Evolutionary conservation across 1,140 invertebrate species (phyloP).

Genomic region (Pomacea maculata): DNA sequence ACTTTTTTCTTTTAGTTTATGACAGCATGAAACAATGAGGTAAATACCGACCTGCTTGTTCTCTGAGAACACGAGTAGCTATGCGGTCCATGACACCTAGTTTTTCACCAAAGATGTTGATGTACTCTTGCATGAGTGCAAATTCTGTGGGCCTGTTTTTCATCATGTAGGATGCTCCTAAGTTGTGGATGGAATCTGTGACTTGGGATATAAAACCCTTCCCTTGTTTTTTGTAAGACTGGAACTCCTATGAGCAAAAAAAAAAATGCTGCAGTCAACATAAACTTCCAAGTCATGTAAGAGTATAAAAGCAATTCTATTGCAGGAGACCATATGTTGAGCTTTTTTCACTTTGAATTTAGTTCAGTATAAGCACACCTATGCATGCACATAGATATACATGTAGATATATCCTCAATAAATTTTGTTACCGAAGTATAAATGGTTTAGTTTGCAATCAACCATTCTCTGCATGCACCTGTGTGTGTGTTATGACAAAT

Average conservation of each 20-base stretch:
- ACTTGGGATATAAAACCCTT: conserved; percentile 70
- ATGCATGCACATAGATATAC: conserved; percentile 5
- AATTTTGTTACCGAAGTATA: too few relatives aligned
- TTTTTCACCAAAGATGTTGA: conserved; percentile 74
- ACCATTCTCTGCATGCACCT: too few relatives aligned
- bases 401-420: neutral
- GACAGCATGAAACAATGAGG: too few relatives aligned
- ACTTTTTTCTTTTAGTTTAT: too few relatives aligned
- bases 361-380: neutral
- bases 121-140: conserved; percentile 74
- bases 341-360: too few relatives aligned
- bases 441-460: too few relatives aligned
- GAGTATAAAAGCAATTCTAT: neutral
- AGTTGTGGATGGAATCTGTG: conserved; percentile 72
- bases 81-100: conserved; percentile 75
- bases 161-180: conserved; percentile 69
- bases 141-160: conserved; percentile 75
- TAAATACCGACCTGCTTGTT: conserved; percentile 70
- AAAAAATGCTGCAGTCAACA: neutral
- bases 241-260: conserved; percentile 71
- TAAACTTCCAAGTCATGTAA: neutral
- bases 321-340: too few relatives aligned
- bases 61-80: conserved; percentile 75
- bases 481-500: too few relatives aligned
- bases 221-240: conserved; percentile 73